Conservation (phyloP, 2,888 invertebrate genomes). For the Pedicia rivosa region DNA sequence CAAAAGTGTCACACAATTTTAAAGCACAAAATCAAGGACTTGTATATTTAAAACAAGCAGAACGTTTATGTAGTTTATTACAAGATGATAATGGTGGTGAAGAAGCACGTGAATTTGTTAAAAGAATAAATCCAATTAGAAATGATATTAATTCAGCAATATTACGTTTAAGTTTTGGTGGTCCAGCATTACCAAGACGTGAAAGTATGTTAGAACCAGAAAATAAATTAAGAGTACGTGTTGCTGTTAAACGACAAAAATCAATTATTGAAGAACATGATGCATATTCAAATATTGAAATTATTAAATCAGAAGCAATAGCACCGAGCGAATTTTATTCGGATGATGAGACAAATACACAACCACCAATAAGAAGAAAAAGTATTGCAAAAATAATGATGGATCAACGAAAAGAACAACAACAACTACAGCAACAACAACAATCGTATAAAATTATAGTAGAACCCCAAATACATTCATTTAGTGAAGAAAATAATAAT, state of each 20-base stretch:
- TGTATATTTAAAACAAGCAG: slow-evolving; percentile 54
- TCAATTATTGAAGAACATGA: slow-evolving; percentile 4
- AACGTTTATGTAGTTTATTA: slow-evolving; percentile 44
- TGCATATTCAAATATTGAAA: slow-evolving; percentile 10
- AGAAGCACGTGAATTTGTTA: slow-evolving; percentile 28
- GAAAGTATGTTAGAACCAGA: slow-evolving; percentile 16
- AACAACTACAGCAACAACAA: too few species aligned
- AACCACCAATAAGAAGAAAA: not conserved
- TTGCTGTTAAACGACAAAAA: not conserved
- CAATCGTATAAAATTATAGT: too few species aligned
- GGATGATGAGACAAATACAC: not conserved
- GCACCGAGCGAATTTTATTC: slow-evolving; percentile 1
- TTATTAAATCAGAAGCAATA: not conserved
- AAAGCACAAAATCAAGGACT: slow-evolving; percentile 42
- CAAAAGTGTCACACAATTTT: slow-evolving; percentile 44
- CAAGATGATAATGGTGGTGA: slow-evolving; percentile 39
- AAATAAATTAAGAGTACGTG: slow-evolving; percentile 2
- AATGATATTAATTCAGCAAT: slow-evolving; percentile 8
- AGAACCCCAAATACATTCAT: too few species aligned
- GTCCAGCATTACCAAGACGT: slow-evolving; percentile 19
- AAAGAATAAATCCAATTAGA: slow-evolving; percentile 17
- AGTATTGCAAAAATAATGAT: slow-evolving; percentile 1
- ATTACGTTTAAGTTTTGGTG: too few species aligned
- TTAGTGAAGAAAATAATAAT: too few species aligned
- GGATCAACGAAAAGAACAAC: not conserved